Percentiles rank a stretch among this genome's conserved stretches.
These are phyloP conservation scores for Drosophila eugracilis DNA, from an alignment of 1,140 invertebrate species.

Conservation along the genomic window DNA sequence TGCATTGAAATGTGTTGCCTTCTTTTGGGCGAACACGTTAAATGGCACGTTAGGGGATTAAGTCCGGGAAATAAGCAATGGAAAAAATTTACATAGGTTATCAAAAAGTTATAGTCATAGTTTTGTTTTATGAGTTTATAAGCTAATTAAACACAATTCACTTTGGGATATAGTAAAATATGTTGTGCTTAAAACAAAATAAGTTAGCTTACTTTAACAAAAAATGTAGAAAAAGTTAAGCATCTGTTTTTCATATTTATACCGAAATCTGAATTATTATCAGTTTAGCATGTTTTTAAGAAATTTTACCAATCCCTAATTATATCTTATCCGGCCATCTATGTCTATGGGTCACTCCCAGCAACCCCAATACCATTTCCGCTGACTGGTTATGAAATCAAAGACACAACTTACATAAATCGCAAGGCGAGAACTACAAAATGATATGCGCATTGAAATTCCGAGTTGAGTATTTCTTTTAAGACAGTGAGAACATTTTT, in stretches of 20 bases:
- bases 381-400: conserved; percentile 69
- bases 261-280: neutral
- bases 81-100: neutral
- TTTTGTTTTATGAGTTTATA: too few relatives aligned
- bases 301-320: conserved; percentile 8
- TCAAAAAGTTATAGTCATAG: too few relatives aligned
- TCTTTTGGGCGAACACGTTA: conserved; percentile 44
- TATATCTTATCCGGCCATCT: neutral
- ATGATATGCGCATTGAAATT: conserved; percentile 70
- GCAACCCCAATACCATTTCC: conserved; percentile 74
- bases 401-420: conserved; percentile 71
- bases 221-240: too few relatives aligned
- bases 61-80: neutral
- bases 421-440: conserved; percentile 20
- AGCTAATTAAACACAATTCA: too few relatives aligned
- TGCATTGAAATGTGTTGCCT: conserved; percentile 20
- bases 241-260: too few relatives aligned
- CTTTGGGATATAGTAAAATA: too few relatives aligned
- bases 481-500: conserved; percentile 42
- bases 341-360: neutral
- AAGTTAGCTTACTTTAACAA: too few relatives aligned
- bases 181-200: too few relatives aligned
- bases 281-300: conserved; percentile 2
- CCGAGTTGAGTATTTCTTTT: conserved; percentile 4
- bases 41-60: conserved; percentile 12